Evolutionary conservation across 2,797 vertebrate species (phyloP).

Genomic region (Peromyscus melanophrys): DNA sequence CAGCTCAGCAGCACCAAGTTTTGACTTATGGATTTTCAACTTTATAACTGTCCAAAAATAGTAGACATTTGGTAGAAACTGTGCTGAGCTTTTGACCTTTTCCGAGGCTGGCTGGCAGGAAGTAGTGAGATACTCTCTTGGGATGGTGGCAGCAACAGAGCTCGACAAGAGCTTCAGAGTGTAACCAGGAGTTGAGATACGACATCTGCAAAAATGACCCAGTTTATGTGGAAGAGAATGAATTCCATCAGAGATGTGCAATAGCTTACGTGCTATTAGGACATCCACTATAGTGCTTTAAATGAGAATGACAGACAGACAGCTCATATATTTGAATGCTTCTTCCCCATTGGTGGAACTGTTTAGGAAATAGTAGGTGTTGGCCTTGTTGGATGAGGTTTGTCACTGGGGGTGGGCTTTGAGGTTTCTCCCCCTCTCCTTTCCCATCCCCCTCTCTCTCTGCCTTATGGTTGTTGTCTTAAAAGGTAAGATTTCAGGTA

Average conservation of each 20-base stretch:
- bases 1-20: background rate
- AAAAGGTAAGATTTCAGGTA: background rate
- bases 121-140: background rate
- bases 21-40: background rate
- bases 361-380: background rate
- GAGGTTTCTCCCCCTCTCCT: background rate
- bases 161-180: background rate
- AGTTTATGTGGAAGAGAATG: background rate
- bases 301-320: background rate
- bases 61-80: background rate
- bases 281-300: background rate
- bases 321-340: background rate
- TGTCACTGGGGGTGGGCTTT: background rate
- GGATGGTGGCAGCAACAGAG: background rate
- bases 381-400: background rate
- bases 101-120: background rate
- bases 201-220: background rate
- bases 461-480: background rate
- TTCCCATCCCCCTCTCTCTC: background rate
- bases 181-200: background rate
- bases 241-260: background rate
- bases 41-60: background rate
- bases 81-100: background rate
- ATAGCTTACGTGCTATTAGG: background rate
- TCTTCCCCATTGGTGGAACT: background rate